phyloP scores from a whole-genome alignment of 2,113 vertebrate genomes.

The Dunckerocampus dactyliophorus region DNA sequence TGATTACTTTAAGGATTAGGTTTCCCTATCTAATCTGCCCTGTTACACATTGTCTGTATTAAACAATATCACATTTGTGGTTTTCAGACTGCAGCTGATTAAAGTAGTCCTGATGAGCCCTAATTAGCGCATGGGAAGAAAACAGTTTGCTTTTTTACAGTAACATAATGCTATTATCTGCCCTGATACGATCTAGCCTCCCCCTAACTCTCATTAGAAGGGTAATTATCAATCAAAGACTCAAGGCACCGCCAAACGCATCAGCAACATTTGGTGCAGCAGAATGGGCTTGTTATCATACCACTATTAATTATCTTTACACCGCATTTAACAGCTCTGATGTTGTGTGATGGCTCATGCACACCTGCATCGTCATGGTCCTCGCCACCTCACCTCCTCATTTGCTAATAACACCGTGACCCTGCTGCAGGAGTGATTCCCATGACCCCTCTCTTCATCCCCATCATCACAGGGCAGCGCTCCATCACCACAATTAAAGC shows the following conservation, averaged over 20 bases:
- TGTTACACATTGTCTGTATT: neutral
- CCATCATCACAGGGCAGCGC: slow-evolving; percentile 31
- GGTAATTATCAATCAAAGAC: slow-evolving; percentile 56
- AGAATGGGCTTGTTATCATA: slow-evolving; percentile 27
- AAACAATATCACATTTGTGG: too few species aligned
- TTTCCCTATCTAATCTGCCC: too few species aligned
- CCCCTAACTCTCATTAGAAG: slow-evolving; percentile 39
- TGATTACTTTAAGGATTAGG: too few species aligned
- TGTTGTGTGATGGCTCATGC: slow-evolving; percentile 6
- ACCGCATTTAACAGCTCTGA: slow-evolving; percentile 20
- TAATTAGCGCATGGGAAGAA: slow-evolving; percentile 36
- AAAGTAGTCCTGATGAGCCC: neutral
- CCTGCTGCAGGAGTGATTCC: slow-evolving; percentile 37
- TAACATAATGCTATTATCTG: slow-evolving; percentile 51
- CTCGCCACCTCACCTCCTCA: slow-evolving; percentile 9
- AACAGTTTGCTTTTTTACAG: slow-evolving; percentile 35
- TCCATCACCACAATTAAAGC: slow-evolving; percentile 55
- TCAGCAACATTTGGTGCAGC: slow-evolving; percentile 31
- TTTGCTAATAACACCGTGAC: slow-evolving; percentile 43
- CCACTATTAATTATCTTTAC: slow-evolving; percentile 41
- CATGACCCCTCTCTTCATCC: neutral
- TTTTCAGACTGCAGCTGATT: too few species aligned
- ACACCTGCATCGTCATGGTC: slow-evolving; percentile 7
- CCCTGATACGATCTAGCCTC: slow-evolving; percentile 39
- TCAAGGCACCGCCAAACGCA: slow-evolving; percentile 23